Base-by-base conservation (phyloP, 2,113 vertebrate genomes). In the Potamarius usumacintae region DNA sequence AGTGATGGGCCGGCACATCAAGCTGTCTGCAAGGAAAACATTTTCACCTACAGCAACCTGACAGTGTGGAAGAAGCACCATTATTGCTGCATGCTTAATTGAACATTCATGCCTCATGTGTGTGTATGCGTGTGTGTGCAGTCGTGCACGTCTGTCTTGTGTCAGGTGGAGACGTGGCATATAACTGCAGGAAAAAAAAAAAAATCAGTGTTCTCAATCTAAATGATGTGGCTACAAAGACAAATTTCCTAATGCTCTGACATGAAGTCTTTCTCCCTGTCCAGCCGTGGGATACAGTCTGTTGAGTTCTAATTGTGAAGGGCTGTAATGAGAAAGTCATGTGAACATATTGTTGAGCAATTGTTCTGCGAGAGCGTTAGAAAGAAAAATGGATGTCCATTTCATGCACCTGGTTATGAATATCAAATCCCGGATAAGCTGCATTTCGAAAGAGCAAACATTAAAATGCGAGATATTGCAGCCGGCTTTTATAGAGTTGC, bases 51-150 rank as follows among this genome's bases (percentile, higher is more conserved):
- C 92, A 95, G 96, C 92, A 92, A 90, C 94, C 95, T 97, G 97
- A 97, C 97, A 98, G 97, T 97, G 97, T 97, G 96, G 97, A 97
- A 95, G 76, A 97, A 96, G 94, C 94, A 94, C 96, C 96, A 97
- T 98, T 98, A 98, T 96, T 95, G 95, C 96, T 95, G 97, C 99
- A 97, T 98, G 96, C 98, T 99, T 98, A 99, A 98, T 97, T 97
- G 96, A 96, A 94, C 87, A 87, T 89, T 88, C 87, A 84, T 93
- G 96, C 95, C 94, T 97, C 93, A 93, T 93, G 92, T 97, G 96
- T 97, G 96, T 97, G 97, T 95, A 96, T 97, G 97, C 95, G 94
- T 97, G 96, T 97, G 96, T 97, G 97, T 95, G 94, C 89, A 89
- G 92, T 95, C 96, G 93, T 92, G 96, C 96, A 94, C 95, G 96